A percentile compares a stretch with the other conserved stretches of the same genome.
These are phyloP conservation scores for Cancer borealis DNA, from an alignment of 2,888 invertebrate genomes.

Conservation along the genomic window DNA sequence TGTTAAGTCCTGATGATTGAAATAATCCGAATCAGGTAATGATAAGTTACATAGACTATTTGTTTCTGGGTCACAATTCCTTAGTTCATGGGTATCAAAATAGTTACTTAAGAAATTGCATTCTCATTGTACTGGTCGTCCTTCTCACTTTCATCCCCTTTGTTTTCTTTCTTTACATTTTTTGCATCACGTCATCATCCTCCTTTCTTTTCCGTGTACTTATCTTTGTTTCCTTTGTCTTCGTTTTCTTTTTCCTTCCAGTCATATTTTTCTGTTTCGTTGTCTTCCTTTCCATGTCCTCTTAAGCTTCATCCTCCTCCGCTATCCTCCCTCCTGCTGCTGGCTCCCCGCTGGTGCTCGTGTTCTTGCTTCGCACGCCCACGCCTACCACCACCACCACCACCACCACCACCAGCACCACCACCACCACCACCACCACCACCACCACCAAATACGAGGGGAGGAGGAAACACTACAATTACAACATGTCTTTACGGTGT, in stretches of 20 bases:
- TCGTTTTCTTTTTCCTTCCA: background rate
- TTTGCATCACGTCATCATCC: background rate
- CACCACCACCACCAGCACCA: too few relatives aligned
- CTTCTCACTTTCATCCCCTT: background rate
- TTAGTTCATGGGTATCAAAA: too few relatives aligned
- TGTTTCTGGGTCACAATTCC: too few relatives aligned
- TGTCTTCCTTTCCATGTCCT: background rate
- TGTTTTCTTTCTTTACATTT: background rate
- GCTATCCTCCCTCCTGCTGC: background rate
- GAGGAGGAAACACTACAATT: background rate
- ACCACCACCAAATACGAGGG: too few relatives aligned
- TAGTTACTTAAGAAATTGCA: too few relatives aligned
- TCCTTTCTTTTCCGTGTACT: background rate
- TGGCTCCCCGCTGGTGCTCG: background rate
- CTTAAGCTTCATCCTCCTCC: background rate
- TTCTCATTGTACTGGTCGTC: too few relatives aligned
- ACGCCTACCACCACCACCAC: too few relatives aligned
- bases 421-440: too few relatives aligned
- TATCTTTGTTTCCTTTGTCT: background rate
- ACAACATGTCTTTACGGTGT: background rate
- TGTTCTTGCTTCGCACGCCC: background rate
- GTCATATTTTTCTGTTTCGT: background rate
- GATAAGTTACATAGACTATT: too few relatives aligned
- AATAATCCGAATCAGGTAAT: too few relatives aligned
- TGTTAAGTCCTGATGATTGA: too few relatives aligned